Conservation (phyloP, 1,140 invertebrate genomes). For the Leptonema lineaticorne region DNA sequence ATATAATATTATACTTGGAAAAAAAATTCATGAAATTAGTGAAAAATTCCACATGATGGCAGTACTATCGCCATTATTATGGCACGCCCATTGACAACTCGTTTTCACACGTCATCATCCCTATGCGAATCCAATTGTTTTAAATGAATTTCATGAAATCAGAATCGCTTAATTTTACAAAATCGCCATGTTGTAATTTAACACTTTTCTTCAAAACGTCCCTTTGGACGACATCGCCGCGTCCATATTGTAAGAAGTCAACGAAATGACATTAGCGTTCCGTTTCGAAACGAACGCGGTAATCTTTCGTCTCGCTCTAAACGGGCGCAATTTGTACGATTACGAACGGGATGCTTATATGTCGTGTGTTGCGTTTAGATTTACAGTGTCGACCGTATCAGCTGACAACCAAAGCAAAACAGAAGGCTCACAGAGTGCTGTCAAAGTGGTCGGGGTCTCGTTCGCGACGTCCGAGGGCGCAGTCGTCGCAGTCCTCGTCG, state of each 20-base stretch:
- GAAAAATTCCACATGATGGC: not conserved
- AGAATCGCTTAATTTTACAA: not conserved
- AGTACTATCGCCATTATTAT: not conserved
- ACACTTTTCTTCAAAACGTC: not conserved
- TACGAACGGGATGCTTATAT: slow-evolving; percentile 15
- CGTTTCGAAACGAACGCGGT: slow-evolving; percentile 18
- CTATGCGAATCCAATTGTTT: slow-evolving; percentile 16
- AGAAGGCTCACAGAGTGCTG: slow-evolving; percentile 60
- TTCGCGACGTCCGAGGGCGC: not conserved
- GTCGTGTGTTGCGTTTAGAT: not conserved
- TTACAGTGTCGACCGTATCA: slow-evolving; percentile 50
- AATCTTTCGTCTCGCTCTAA: slow-evolving; percentile 1
- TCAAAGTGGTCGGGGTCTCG: slow-evolving; percentile 49
- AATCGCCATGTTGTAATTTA: slow-evolving; percentile 2
- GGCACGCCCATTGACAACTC: slow-evolving; percentile 27
- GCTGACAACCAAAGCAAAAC: slow-evolving; percentile 61
- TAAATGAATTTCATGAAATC: not conserved
- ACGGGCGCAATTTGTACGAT: not conserved
- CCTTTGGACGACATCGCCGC: not conserved
- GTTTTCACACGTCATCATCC: slow-evolving; percentile 24
- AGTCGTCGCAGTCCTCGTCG: not conserved
- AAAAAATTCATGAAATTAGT: too few relatives aligned
- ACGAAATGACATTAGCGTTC: slow-evolving; percentile 41
- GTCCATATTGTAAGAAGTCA: not conserved
- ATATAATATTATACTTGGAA: too few relatives aligned